Base-by-base conservation (phyloP, 2,888 invertebrate genomes). In the Folsomia manolachei region DNA sequence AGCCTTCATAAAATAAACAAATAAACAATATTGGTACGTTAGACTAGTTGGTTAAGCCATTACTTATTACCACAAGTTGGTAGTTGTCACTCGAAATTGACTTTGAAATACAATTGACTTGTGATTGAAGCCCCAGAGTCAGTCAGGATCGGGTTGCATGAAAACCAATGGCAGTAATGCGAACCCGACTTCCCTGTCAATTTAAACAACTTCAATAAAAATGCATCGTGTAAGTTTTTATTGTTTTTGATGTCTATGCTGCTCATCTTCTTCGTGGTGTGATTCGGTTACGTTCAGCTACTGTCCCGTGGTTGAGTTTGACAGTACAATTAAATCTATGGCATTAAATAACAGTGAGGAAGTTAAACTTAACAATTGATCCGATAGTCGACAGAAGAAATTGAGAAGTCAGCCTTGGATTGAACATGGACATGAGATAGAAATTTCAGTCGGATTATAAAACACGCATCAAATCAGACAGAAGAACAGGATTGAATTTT, bases 21-120 rank as follows among this genome's bases (percentile, higher is more conserved):
- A 39, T 14, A 39, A 4, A 39, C 39, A 39, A 39, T n/a, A n/a
- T 14, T 39, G 39, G 7, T 9, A 9, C 7, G 39, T 39, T 39
- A 4, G 39, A 39, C 39, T 14, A 4, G 39, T n/a, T n/a, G n/a
- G n/a, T n/a, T 39, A 39, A 39, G 4, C 14, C 39, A 39, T 39
- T 39, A 14, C 7, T 39, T 39, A 9, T 39, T 39, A 39, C 14
- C 14, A 39, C 39, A 39, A 39, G 14, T 14, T 4, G 39, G 14
- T 39, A 53, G 39, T 63, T 71, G 68, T 68, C 71, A 68, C 68
- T 68, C 68, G 65, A 26, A 67, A 60, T 63, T 63, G 27, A 52
- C 53, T 64, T 64, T 27, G 27, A 14, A 64, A 64, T 25, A 64
- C 64, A 64, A 64, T 64, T 27, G 64, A 64, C 64, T 27, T 26